Evolutionary conservation across 2,888 invertebrate species (phyloP).

Genomic region (Cosmia trapezina): DNA sequence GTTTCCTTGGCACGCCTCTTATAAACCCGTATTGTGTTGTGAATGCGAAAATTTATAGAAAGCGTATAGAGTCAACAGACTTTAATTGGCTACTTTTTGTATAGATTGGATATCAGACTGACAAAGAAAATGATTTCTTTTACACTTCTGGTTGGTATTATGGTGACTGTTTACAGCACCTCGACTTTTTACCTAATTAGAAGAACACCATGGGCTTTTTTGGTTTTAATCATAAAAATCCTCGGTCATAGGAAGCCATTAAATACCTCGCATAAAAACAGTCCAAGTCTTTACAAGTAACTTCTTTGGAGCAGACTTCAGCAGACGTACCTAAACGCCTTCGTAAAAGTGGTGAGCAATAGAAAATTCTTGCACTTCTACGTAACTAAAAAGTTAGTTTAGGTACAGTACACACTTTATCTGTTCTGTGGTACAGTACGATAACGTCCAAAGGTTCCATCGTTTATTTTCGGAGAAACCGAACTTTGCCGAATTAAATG

Average conservation of each 20-base stretch:
- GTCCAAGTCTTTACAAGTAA: not conserved
- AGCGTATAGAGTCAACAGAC: conserved; percentile 13
- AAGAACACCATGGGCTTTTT: not conserved
- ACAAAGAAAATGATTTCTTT: not conserved
- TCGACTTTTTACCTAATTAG: not conserved
- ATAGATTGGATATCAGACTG: not conserved
- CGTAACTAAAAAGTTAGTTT: not conserved
- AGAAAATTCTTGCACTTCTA: not conserved
- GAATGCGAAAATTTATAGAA: conserved; percentile 29
- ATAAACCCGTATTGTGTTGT: conserved; percentile 38
- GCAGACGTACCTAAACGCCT: conserved; percentile 18
- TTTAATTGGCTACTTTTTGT: conserved; percentile 1
- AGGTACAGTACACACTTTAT: no score
- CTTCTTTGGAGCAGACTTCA: not conserved
- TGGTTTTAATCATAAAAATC: not conserved
- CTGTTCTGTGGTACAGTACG: no score
- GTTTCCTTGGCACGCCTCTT: conserved; percentile 64
- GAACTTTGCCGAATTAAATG: no score
- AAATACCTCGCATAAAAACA: not conserved
- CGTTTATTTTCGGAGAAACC: no score
- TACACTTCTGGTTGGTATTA: no score
- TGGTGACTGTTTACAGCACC: not conserved
- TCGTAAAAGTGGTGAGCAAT: conserved; percentile 24
- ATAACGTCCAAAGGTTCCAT: no score
- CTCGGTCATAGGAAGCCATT: not conserved